A percentile compares a stretch with the other conserved stretches of the same genome.
Evolutionary conservation across 2,888 invertebrate genomes (phyloP).

Genomic region (Lithosia quadra): DNA sequence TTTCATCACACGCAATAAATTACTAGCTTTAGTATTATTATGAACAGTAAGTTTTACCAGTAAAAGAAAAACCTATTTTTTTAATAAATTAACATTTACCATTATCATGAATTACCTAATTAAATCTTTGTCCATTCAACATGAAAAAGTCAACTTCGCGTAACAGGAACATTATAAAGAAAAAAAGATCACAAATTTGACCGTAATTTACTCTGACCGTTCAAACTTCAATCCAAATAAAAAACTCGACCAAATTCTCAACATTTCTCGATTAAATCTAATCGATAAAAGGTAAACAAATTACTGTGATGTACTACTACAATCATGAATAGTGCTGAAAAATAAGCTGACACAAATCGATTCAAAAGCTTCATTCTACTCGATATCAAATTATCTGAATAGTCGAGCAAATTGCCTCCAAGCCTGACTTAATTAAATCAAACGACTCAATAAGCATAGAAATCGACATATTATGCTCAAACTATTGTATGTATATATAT

Average conservation of each 20-base stretch:
- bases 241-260: neutral
- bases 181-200: neutral
- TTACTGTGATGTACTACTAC: neutral
- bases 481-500: neutral
- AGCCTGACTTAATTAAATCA: slow-evolving; percentile 10
- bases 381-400: neutral
- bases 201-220: neutral
- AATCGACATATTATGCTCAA: slow-evolving; percentile 17
- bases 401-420: slow-evolving; percentile 14
- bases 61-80: no score
- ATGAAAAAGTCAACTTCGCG: neutral
- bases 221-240: neutral
- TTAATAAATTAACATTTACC: no score
- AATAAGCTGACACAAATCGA: neutral
- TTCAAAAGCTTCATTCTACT: neutral
- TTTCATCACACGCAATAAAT: no score
- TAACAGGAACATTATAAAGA: neutral
- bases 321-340: neutral
- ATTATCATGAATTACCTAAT: no score
- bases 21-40: no score
- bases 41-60: no score
- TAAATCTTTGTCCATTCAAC: neutral
- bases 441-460: slow-evolving; percentile 14
- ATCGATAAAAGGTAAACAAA: neutral
- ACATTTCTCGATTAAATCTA: neutral